A percentile compares a stretch with the other conserved stretches of the same genome.
Conservation (phyloP, 2,888 invertebrate species). For the Harpagoxenus sublaevis region DNA sequence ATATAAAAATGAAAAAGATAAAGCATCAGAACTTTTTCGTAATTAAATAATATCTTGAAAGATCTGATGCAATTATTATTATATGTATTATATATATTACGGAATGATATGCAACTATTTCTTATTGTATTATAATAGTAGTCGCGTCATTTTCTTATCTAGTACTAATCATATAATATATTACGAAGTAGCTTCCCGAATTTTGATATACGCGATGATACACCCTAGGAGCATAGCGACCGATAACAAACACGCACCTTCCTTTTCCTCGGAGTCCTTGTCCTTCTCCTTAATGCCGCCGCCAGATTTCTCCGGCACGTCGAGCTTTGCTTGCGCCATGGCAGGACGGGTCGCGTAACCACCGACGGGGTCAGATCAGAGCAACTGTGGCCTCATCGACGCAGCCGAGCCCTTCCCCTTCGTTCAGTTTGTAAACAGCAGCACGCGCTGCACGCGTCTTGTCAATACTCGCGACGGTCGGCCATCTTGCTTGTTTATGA, state of each 20-base stretch:
- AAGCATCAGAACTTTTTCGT: not conserved
- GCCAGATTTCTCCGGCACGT: constrained; percentile 67
- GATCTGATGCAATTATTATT: no score
- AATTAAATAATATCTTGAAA: not conserved
- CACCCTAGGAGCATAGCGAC: not conserved
- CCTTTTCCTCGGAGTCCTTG: constrained; percentile 78
- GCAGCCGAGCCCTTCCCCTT: not conserved
- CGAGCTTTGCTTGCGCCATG: constrained; percentile 78
- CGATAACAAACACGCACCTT: constrained; percentile 71
- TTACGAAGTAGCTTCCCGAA: no score
- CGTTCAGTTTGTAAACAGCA: constrained; percentile 52
- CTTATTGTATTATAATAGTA: not conserved
- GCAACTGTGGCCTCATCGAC: constrained; percentile 19
- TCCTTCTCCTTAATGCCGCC: constrained; percentile 73
- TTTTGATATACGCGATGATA: not conserved
- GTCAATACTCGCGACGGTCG: constrained; percentile 47
- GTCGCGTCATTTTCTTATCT: not conserved
- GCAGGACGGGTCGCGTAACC: constrained; percentile 28
- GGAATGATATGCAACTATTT: no score
- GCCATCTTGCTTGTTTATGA: constrained; percentile 68
- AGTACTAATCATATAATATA: no score
- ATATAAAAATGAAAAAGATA: not conserved
- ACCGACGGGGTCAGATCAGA: constrained; percentile 10
- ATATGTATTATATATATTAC: no score
- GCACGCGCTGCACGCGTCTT: constrained; percentile 42